These are phyloP conservation scores for Synanthedon formicaeformis DNA, from an alignment of 2,888 invertebrate species.

Conservation along the genomic window DNA sequence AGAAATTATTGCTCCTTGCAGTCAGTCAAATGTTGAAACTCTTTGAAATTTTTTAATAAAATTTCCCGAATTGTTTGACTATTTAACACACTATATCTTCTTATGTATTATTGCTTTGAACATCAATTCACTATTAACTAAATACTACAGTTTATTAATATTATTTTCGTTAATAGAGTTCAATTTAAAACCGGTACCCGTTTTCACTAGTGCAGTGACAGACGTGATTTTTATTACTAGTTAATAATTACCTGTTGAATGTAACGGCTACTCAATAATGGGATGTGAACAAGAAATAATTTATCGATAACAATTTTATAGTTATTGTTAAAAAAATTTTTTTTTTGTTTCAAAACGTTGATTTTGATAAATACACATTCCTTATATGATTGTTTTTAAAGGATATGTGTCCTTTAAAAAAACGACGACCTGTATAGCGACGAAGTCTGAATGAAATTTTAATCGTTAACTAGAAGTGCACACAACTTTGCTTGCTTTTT, in stretches of 20 bases:
- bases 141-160: slow-evolving; percentile 1
- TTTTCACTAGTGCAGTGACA: slow-evolving; percentile 19
- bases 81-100: too few relatives aligned
- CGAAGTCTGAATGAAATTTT: too few relatives aligned
- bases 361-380: neutral
- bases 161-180: slow-evolving; percentile 1
- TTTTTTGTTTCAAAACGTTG: neutral
- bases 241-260: slow-evolving; percentile 8
- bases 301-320: too few relatives aligned
- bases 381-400: too few relatives aligned
- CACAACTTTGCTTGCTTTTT: too few relatives aligned
- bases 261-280: neutral
- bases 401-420: too few relatives aligned
- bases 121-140: slow-evolving; percentile 1
- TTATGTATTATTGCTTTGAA: neutral
- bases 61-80: too few relatives aligned
- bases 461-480: too few relatives aligned
- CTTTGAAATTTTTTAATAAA: too few relatives aligned
- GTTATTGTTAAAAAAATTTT: too few relatives aligned
- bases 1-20: neutral
- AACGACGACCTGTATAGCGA: too few relatives aligned
- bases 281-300: neutral
- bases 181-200: slow-evolving; percentile 12
- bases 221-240: slow-evolving; percentile 24
- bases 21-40: too few relatives aligned